Percentiles rank a stretch among this genome's conserved stretches.
Evolutionary conservation across 2,797 vertebrate genomes (phyloP).

Genomic region (Pampus argenteus): DNA sequence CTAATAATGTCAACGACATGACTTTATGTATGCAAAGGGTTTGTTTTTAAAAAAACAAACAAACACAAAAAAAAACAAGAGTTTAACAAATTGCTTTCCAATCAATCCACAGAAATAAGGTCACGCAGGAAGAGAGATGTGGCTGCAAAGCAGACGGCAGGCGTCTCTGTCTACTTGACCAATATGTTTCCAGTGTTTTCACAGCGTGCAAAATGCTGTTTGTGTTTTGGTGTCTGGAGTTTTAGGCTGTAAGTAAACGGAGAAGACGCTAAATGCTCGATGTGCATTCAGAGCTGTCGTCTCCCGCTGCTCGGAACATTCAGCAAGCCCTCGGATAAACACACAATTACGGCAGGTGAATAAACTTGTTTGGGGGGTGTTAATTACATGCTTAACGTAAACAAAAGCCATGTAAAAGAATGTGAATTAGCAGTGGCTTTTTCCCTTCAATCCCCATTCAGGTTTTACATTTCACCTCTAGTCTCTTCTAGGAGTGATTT

Average conservation of each 20-base stretch:
- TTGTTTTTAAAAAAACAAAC: conserved; percentile 7
- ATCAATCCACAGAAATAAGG: not conserved
- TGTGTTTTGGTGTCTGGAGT: conserved; percentile 74
- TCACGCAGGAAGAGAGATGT: not conserved
- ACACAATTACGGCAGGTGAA: conserved; percentile 90
- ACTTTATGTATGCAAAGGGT: conserved; percentile 31
- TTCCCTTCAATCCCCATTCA: conserved; percentile 77
- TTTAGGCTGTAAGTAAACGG: conserved; percentile 81
- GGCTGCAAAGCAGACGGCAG: not conserved
- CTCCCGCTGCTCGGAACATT: conserved; percentile 85
- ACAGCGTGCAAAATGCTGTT: conserved; percentile 42
- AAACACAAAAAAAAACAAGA: no score
- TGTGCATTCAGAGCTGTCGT: conserved; percentile 79
- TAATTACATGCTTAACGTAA: conserved; percentile 89
- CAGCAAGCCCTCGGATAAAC: conserved; percentile 85
- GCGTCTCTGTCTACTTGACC: conserved; percentile 13
- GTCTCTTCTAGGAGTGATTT: conserved; percentile 78
- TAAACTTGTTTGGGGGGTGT: conserved; percentile 88
- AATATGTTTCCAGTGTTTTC: conserved; percentile 6
- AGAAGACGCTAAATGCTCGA: conserved; percentile 79
- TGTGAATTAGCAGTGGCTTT: conserved; percentile 83
- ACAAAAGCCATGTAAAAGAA: conserved; percentile 88
- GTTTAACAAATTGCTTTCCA: conserved; percentile 11
- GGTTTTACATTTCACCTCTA: conserved; percentile 84
- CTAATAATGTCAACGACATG: not conserved